Percentiles rank a stretch among this genome's conserved stretches.
These are phyloP conservation scores for Anoncus sp. DNA, from an alignment of 2,888 invertebrate genomes.

Conservation along the genomic window DNA sequence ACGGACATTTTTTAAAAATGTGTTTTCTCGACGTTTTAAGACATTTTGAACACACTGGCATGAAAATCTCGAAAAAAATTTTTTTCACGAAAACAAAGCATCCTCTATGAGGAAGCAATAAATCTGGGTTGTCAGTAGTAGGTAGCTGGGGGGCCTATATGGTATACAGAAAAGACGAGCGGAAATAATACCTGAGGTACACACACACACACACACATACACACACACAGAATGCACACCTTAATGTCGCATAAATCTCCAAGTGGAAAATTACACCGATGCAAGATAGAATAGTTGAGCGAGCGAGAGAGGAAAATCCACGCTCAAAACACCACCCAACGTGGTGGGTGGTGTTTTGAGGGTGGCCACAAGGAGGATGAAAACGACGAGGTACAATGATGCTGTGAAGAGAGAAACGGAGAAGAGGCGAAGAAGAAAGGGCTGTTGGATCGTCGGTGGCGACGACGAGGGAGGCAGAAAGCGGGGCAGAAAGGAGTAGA, in stretches of 20 bases:
- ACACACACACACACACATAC: background rate
- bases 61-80: too few species aligned
- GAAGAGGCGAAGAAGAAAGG: constrained; percentile 84
- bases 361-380: constrained; percentile 55
- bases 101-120: too few species aligned
- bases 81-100: too few species aligned
- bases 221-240: constrained; percentile 74
- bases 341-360: constrained; percentile 66
- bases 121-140: constrained; percentile 69
- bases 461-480: constrained; percentile 75
- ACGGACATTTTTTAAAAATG: too few species aligned
- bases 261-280: constrained; percentile 82
- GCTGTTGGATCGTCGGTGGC: constrained; percentile 68
- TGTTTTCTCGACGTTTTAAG: too few species aligned
- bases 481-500: constrained; percentile 70
- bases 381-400: constrained; percentile 66
- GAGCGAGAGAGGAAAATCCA: constrained; percentile 71
- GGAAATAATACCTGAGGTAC: constrained; percentile 15
- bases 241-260: constrained; percentile 82
- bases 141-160: constrained; percentile 67
- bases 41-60: too few species aligned
- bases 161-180: constrained; percentile 28
- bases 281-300: constrained; percentile 72
- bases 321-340: too few species aligned
- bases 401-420: constrained; percentile 20